Base-by-base conservation (phyloP, 23 tunicate genomes). In the Phallusia fumigata region DNA sequence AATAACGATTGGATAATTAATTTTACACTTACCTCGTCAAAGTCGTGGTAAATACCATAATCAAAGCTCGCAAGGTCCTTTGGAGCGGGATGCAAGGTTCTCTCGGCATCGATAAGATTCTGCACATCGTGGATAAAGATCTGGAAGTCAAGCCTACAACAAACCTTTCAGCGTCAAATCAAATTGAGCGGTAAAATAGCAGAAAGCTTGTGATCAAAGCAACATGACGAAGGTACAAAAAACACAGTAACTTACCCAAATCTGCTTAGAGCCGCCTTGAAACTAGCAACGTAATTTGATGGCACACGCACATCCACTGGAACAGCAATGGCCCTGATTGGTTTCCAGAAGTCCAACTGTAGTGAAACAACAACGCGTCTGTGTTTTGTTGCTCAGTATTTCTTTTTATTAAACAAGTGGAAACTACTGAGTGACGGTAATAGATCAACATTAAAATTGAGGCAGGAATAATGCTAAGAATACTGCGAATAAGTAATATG, bases 11-110 rank as follows among this genome's bases (percentile, higher is more conserved):
- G 47, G 47, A n/a, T n/a, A n/a, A n/a, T n/a, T n/a, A n/a, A n/a
- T n/a, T n/a, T n/a, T n/a, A 47, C n/a, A n/a, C 44, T 58, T 89
- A 89, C 93, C 75, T 84, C 97, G 10, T 92, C 91, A 76, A 77
- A 80, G 28, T 65, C 47, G 36, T 92, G 97, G 49, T 92, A 92
- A 6, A 52, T 76, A 8, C 83, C 31, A 77, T 87, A 88, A 52
- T 84, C 83, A 36, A 88, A 87, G 35, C 49, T 47, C 31, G 69
- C 82, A 30, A 74, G 21, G 34, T 77, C 69, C 0, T 36, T 72
- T 26, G 81, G 13, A 13, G 36, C 72, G 0, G 80, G 84, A 35
- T 45, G 76, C 12, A 80, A 53, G 2, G 34, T 58, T 26, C 69
- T 81, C 65, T 90, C 80, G 35, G 74, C 33, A 15, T 79, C 88